A percentile compares a stretch with the other conserved stretches of the same genome.
Conservation (phyloP, 1,140 invertebrate genomes). For the Tetramorium parvispinum region DNA sequence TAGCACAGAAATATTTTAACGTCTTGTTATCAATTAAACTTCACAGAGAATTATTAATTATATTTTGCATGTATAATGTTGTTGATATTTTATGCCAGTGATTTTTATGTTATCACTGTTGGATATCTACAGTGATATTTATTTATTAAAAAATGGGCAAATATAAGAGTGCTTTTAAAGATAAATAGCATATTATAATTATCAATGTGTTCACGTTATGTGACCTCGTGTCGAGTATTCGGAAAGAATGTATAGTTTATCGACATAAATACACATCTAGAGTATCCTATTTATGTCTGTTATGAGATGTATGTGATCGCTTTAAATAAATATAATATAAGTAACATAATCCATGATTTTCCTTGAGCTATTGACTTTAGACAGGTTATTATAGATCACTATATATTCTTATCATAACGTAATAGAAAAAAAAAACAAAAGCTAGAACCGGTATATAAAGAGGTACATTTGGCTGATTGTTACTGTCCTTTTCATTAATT, state of each 20-base stretch:
- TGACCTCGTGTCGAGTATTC: slow-evolving; percentile 71
- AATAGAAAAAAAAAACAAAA: not conserved
- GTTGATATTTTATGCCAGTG: slow-evolving; percentile 27
- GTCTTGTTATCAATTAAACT: slow-evolving; percentile 47
- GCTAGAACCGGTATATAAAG: not conserved
- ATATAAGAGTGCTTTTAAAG: slow-evolving; percentile 47
- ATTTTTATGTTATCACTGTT: slow-evolving; percentile 51
- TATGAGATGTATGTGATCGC: slow-evolving; percentile 79
- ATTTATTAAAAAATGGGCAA: slow-evolving; percentile 42
- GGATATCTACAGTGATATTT: slow-evolving; percentile 30
- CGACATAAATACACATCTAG: slow-evolving; percentile 72
- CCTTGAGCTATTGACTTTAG: not conserved
- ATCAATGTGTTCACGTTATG: slow-evolving; percentile 76
- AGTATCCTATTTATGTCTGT: slow-evolving; percentile 78
- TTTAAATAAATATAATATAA: slow-evolving; percentile 79
- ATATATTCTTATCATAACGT: not conserved
- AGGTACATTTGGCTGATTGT: not conserved
- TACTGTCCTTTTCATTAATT: not conserved
- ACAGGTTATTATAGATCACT: not conserved
- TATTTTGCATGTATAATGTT: slow-evolving; percentile 27
- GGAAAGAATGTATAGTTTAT: slow-evolving; percentile 73
- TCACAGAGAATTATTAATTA: slow-evolving; percentile 30
- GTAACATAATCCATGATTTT: slow-evolving; percentile 60
- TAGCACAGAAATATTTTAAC: slow-evolving; percentile 36
- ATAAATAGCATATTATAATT: slow-evolving; percentile 63